Conservation (phyloP, 2,113 vertebrate species). For the Odontesthes bonariensis region DNA sequence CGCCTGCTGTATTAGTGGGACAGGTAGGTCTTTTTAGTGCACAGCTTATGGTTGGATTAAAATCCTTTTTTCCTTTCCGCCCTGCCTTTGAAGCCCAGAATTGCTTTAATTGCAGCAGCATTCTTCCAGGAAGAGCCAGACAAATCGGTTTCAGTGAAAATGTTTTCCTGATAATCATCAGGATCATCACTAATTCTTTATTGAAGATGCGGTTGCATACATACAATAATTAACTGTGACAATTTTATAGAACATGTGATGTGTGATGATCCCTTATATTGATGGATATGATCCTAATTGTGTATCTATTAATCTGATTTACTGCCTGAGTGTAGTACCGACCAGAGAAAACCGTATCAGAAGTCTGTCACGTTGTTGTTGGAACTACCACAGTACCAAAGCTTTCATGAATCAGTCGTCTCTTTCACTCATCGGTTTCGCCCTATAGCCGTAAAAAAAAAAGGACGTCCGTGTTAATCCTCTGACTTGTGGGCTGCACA, state of each 20-base stretch:
- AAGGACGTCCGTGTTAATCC: no score
- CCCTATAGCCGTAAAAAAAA: no score
- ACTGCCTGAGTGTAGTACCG: background rate
- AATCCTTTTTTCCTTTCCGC: background rate
- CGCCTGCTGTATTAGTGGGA: background rate
- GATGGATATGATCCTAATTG: conserved; percentile 8
- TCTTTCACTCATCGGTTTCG: no score
- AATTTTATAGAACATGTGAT: background rate
- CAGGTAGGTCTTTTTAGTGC: background rate
- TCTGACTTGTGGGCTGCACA: no score
- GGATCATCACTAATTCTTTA: conserved; percentile 1
- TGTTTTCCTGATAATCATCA: conserved; percentile 44
- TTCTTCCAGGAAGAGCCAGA: conserved; percentile 1
- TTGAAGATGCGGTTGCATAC: conserved; percentile 18
- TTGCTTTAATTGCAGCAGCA: background rate
- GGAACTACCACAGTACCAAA: background rate
- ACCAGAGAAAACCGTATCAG: background rate
- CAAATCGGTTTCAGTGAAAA: conserved; percentile 33
- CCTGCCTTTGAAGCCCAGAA: background rate
- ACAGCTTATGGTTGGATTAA: background rate
- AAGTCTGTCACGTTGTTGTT: conserved; percentile 2
- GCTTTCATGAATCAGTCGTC: background rate
- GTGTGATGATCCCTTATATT: background rate
- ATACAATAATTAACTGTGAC: conserved; percentile 2
- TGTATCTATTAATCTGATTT: background rate